phyloP scores from a whole-genome alignment of 2,113 vertebrate species.

The Nyctibius bracteatus region DNA sequence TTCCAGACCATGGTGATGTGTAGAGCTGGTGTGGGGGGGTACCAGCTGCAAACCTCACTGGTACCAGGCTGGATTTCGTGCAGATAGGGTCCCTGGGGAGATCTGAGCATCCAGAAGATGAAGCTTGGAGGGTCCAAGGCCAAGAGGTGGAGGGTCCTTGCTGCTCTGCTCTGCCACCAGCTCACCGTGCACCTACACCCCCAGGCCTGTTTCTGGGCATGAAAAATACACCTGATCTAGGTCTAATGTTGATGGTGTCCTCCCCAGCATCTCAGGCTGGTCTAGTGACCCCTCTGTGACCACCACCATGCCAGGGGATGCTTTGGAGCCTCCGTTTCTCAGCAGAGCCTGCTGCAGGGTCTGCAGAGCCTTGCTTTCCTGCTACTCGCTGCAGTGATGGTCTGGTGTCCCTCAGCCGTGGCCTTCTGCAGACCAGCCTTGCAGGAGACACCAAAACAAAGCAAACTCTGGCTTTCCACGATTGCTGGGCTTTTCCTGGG shows the following conservation, averaged over 20 bases:
- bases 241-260: too few relatives aligned
- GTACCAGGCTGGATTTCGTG: neutral
- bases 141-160: neutral
- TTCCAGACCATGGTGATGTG: neutral
- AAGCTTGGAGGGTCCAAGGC: neutral
- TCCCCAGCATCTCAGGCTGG: neutral
- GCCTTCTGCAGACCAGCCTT: neutral
- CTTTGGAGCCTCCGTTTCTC: neutral
- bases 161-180: neutral
- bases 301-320: neutral
- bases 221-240: neutral
- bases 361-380: neutral
- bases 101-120: neutral
- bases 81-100: neutral
- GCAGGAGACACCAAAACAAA: neutral
- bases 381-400: rapidly evolving
- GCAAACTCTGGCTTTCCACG: neutral
- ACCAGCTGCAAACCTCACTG: neutral
- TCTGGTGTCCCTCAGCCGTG: rapidly evolving
- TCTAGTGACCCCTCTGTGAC: neutral
- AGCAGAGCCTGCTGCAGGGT: neutral
- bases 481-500: neutral
- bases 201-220: neutral
- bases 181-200: neutral
- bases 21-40: neutral